phyloP scores from a whole-genome alignment of 2,113 vertebrate genomes.

The Piliocolobus tephrosceles region DNA sequence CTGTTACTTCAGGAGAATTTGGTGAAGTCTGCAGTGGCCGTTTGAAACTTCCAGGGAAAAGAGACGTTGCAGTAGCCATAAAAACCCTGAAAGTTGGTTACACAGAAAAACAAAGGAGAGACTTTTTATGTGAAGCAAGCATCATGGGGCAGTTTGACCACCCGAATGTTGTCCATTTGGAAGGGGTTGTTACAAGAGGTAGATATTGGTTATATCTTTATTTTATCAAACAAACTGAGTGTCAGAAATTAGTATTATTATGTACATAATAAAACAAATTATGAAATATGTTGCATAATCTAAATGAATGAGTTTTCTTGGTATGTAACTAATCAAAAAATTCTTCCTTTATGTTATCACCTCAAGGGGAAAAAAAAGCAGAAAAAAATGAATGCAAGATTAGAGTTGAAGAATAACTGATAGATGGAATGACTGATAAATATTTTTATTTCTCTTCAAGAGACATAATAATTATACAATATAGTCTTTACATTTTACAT shows the following conservation, averaged over 20 bases:
- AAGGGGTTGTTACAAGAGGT: constrained; percentile 98
- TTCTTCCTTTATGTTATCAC: constrained; percentile 65
- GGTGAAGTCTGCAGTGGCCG: constrained; percentile 98
- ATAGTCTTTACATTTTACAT: constrained; percentile 74
- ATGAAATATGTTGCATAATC: constrained; percentile 25
- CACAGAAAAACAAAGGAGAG: constrained; percentile 97
- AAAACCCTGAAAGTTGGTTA: constrained; percentile 98
- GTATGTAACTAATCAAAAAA: constrained; percentile 76
- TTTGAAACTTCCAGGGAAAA: constrained; percentile 96
- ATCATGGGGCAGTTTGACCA: constrained; percentile 99
- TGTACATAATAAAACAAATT: constrained; percentile 60
- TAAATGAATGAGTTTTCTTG: constrained; percentile 71
- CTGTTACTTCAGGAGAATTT: constrained; percentile 92
- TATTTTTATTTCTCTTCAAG: constrained; percentile 75
- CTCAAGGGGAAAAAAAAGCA: constrained; percentile 42
- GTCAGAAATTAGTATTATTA: constrained; percentile 54
- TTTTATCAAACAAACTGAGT: constrained; percentile 16
- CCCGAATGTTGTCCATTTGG: constrained; percentile 97
- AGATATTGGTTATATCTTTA: constrained; percentile 43
- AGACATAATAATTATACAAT: constrained; percentile 60
- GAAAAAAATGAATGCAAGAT: constrained; percentile 22
- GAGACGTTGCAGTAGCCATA: constrained; percentile 95
- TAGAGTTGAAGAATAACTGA: constrained; percentile 70
- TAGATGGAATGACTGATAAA: neutral
- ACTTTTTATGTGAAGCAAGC: constrained; percentile 98